Conservation (phyloP, 2,888 invertebrate species). For the Sarcophaga carnaria region DNA sequence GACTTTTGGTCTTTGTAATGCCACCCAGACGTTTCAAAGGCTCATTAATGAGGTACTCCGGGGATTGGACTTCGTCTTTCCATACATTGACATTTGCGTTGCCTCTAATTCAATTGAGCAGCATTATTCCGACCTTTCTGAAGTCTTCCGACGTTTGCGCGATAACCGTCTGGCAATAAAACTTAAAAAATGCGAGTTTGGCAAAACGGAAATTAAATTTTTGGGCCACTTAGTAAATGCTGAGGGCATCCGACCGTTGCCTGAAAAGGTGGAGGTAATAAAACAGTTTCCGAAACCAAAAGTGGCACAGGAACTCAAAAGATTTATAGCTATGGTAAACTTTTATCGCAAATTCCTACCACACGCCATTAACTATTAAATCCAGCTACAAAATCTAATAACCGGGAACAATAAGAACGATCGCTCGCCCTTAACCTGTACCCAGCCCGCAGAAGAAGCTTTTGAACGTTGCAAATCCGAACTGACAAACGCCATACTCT, state of each 20-base stretch:
- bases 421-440: slow-evolving; percentile 44
- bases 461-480: slow-evolving; percentile 41
- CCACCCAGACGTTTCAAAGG: neutral
- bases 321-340: slow-evolving; percentile 31
- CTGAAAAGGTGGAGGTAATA: slow-evolving; percentile 48
- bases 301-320: too few relatives aligned
- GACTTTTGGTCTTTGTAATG: slow-evolving; percentile 51
- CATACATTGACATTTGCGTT: slow-evolving; percentile 63
- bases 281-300: slow-evolving; percentile 7
- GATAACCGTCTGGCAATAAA: slow-evolving; percentile 32
- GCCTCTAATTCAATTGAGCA: slow-evolving; percentile 35
- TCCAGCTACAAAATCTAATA: neutral
- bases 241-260: slow-evolving; percentile 61
- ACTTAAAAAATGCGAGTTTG: slow-evolving; percentile 51
- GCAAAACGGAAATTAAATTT: slow-evolving; percentile 34
- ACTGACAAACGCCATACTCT: slow-evolving; percentile 47
- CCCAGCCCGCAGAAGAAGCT: slow-evolving; percentile 28
- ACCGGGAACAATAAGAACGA: too few relatives aligned
- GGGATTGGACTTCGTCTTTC: slow-evolving; percentile 48
- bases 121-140: slow-evolving; percentile 57
- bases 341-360: slow-evolving; percentile 65
- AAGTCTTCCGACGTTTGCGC: slow-evolving; percentile 59
- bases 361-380: slow-evolving; percentile 37
- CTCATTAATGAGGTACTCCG: slow-evolving; percentile 46
- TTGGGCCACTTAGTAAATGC: slow-evolving; percentile 57